These are phyloP conservation scores for Agrotis ipsilon DNA, from an alignment of 2,888 invertebrate species.

Conservation along the genomic window DNA sequence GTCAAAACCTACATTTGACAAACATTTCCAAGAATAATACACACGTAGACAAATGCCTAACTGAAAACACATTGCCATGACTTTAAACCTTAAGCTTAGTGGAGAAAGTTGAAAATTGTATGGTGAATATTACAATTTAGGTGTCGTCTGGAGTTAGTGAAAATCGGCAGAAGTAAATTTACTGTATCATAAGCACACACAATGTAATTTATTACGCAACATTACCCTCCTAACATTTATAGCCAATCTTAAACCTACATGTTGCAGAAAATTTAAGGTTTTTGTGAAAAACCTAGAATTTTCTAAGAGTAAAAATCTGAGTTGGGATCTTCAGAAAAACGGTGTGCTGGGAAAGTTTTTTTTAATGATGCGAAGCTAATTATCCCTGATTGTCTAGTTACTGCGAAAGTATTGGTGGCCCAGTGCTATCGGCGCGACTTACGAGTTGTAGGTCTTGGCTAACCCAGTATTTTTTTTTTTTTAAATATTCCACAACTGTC, in stretches of 20 bases:
- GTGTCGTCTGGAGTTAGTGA: neutral
- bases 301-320: neutral
- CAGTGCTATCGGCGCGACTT: too few relatives aligned
- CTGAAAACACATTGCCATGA: neutral
- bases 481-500: too few relatives aligned
- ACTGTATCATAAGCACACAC: conserved; percentile 34
- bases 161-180: conserved; percentile 16
- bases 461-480: too few relatives aligned
- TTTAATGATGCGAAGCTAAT: too few relatives aligned
- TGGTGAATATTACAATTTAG: neutral
- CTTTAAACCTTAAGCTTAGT: neutral
- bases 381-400: too few relatives aligned
- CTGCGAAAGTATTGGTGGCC: too few relatives aligned
- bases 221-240: conserved; percentile 36
- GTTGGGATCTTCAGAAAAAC: too few relatives aligned
- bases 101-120: neutral
- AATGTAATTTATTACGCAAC: conserved; percentile 23
- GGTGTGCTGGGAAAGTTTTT: too few relatives aligned
- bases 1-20: neutral
- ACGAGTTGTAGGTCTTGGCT: too few relatives aligned
- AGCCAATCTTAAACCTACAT: conserved; percentile 15
- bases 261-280: neutral
- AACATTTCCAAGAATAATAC: neutral
- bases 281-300: neutral
- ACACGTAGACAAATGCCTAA: neutral